A percentile compares a stretch with the other conserved stretches of the same genome.
These are phyloP conservation scores for Lamprotornis superbus DNA, from an alignment of 2,113 vertebrate species.

Conservation along the genomic window DNA sequence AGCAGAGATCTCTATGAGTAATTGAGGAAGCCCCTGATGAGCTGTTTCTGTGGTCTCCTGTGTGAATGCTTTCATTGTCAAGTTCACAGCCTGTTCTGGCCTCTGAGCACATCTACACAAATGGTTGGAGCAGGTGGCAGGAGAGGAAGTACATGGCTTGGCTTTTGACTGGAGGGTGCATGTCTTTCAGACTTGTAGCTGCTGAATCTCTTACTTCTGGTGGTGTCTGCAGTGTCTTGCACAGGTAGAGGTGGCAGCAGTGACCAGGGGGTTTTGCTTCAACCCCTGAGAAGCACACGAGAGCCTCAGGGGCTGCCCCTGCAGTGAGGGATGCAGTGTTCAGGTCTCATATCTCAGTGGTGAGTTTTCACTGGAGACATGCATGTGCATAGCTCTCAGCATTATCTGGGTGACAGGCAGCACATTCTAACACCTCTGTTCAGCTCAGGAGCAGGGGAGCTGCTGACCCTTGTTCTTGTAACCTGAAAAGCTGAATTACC, in stretches of 20 bases:
- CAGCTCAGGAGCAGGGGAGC: background rate
- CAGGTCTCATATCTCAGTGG: background rate
- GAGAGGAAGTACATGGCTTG: background rate
- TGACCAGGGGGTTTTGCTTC: accelerated
- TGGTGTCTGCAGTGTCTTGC: background rate
- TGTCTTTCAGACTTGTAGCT: background rate
- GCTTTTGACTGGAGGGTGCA: background rate
- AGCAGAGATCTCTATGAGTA: background rate
- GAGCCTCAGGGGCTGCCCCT: background rate
- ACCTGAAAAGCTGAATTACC: background rate
- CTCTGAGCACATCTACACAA: background rate
- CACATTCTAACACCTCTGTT: background rate
- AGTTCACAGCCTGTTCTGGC: background rate
- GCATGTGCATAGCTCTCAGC: background rate
- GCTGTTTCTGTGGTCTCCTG: background rate
- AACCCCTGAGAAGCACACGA: background rate
- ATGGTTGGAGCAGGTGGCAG: background rate
- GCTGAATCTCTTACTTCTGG: background rate
- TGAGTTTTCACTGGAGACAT: background rate
- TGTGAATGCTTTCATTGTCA: accelerated
- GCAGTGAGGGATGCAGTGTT: background rate
- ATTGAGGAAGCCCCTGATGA: background rate
- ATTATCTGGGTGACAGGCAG: background rate
- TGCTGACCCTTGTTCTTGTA: background rate
- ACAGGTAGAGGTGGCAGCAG: background rate